Evolutionary conservation across 1,140 invertebrate species (phyloP), one percentile per base, ranked within the genome.

Genomic region (Drosophila sp.): DNA sequence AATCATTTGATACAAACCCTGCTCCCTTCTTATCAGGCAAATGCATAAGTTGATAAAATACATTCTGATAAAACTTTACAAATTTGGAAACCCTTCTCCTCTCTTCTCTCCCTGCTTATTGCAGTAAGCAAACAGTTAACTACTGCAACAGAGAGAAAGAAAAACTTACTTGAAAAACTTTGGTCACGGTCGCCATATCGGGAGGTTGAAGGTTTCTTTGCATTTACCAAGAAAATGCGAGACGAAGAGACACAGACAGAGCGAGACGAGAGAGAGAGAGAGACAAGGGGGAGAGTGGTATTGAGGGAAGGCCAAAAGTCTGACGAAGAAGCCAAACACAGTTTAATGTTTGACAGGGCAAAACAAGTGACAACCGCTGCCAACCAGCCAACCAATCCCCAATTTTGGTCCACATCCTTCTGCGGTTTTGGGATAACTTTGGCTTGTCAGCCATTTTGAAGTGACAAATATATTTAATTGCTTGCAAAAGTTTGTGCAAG

Each of bases 381-480:
- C 3, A 35, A 30, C 25, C 56, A 6, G 8, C 44, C 17, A 50
- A 47, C 44, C 23, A 8, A 50, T 27, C 7, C 23, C 44, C 23
- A 50, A 50, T 50, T 50, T 50, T 27, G 4, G 0, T 32, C 56
- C 32, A 57, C 10, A 25, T 60, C 62, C 32, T 54, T 57, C 66
- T 80, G 70, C 66, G 74, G 67, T 74, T 58, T 78, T 82, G 47
- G 66, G 75, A 69, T 63, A 82, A 72, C 68, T 79, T 80, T 63
- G 70, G 66, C 71, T 82, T 87, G 82, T 87, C 83, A 87, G 83
- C 69, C 76, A 70, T 79, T 86, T 76, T 68, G 58, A 79, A 87
- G 83, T 86, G 82, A 87, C 79, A 87, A 86, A 87, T 87, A 85
- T 70, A 79, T 86, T 82, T 86, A 86, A 86, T 86, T 86, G 82